Evolutionary conservation across 2,113 vertebrate genomes (phyloP).

Genomic region (Cyphomyrus plagiostoma): DNA sequence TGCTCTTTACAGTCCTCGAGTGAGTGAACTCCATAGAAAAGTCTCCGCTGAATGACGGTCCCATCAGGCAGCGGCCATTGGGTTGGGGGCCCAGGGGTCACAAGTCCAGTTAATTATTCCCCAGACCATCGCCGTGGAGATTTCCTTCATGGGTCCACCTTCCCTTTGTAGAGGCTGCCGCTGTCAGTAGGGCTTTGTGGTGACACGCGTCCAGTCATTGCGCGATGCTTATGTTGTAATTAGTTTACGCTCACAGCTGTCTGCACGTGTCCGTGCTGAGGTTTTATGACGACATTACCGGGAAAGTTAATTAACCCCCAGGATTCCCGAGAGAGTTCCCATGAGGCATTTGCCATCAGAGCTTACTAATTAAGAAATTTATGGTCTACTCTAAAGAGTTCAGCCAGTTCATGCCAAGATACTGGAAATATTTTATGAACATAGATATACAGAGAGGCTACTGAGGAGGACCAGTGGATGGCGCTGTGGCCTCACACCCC

Average conservation of each 20-base stretch:
- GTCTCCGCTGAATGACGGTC: neutral
- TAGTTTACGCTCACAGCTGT: constrained; percentile 44
- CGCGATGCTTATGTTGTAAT: constrained; percentile 58
- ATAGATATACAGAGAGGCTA: constrained; percentile 17
- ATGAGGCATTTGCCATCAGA: constrained; percentile 31
- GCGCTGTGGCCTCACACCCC: neutral
- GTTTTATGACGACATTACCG: constrained; percentile 54
- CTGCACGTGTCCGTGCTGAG: constrained; percentile 38
- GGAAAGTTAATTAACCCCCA: constrained; percentile 57
- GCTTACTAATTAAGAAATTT: constrained; percentile 46
- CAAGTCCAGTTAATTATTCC: neutral
- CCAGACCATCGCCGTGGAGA: neutral
- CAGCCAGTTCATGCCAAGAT: constrained; percentile 29
- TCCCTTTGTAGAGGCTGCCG: neutral
- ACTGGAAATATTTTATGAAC: neutral
- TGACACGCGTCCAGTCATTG: constrained; percentile 45
- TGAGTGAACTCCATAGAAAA: constrained; percentile 49
- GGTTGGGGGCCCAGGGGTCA: neutral
- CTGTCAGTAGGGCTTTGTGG: constrained; percentile 26
- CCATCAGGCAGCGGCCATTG: neutral
- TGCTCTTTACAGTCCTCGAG: constrained; percentile 70
- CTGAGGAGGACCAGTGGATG: neutral
- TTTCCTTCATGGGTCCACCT: neutral
- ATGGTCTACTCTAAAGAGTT: constrained; percentile 29
- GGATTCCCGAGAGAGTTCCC: constrained; percentile 46